Conservation (phyloP, 1,140 invertebrate species). For the Nymphalis io region DNA sequence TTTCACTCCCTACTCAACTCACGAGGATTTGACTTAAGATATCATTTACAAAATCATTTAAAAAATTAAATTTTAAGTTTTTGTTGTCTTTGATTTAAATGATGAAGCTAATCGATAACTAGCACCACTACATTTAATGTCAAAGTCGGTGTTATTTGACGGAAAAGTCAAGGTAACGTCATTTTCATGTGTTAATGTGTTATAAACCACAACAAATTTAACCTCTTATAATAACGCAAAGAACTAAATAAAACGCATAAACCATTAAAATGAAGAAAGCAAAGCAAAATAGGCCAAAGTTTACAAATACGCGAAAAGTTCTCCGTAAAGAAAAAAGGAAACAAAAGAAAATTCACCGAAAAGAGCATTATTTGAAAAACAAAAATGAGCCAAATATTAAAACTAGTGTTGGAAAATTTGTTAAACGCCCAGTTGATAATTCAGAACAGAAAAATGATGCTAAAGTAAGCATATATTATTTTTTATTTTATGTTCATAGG, state of each 20-base stretch:
- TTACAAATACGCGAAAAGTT: constrained; percentile 61
- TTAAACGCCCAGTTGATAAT: constrained; percentile 55
- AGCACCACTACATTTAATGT: too few relatives aligned
- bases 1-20: too few relatives aligned
- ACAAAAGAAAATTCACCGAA: constrained; percentile 63
- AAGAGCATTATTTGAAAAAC: constrained; percentile 69
- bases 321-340: constrained; percentile 67
- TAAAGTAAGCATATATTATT: constrained; percentile 42
- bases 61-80: too few relatives aligned
- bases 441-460: constrained; percentile 30
- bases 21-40: too few relatives aligned
- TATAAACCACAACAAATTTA: constrained; percentile 9
- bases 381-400: constrained; percentile 44
- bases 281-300: constrained; percentile 45
- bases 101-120: too few relatives aligned
- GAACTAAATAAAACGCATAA: not conserved
- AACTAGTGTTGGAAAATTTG: constrained; percentile 56
- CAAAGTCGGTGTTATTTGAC: too few relatives aligned
- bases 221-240: not conserved
- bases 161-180: too few relatives aligned
- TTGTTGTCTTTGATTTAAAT: too few relatives aligned
- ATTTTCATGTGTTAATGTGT: constrained; percentile 12
- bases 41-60: too few relatives aligned
- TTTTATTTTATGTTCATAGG: too few relatives aligned
- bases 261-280: constrained; percentile 55